Evolutionary conservation across 92 coral and sea anemone species (phyloP).

Genomic region (Umimayanthus chanpuru): DNA sequence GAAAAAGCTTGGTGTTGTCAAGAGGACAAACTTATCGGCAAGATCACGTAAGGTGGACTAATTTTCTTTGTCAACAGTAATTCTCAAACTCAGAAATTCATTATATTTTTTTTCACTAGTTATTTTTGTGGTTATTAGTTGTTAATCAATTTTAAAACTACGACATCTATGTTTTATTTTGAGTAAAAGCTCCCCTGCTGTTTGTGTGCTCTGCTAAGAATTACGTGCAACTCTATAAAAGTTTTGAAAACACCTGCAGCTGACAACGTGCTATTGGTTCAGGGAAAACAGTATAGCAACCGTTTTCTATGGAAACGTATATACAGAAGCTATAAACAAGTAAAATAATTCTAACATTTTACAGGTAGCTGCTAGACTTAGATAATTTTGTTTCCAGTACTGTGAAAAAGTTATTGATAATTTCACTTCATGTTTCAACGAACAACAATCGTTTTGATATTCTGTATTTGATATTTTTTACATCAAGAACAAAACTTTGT

Average conservation of each 20-base stretch:
- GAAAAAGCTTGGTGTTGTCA: not conserved
- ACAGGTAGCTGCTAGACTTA: no score
- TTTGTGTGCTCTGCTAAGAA: not conserved
- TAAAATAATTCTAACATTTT: no score
- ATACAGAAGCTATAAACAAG: not conserved
- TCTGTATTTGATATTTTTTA: no score
- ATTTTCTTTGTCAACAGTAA: not conserved
- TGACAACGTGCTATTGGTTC: not conserved
- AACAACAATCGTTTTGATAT: no score
- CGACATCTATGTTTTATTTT: not conserved
- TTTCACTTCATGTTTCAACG: no score
- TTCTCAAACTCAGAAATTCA: not conserved
- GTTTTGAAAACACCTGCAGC: conserved; percentile 5
- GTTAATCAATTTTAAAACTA: not conserved
- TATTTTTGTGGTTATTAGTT: not conserved
- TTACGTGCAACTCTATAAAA: not conserved
- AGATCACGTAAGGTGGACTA: not conserved
- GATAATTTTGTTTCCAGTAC: no score
- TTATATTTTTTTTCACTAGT: no score
- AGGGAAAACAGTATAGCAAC: not conserved
- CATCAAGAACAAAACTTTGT: no score
- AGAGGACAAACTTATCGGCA: not conserved
- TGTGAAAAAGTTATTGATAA: no score
- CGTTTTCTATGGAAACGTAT: not conserved
- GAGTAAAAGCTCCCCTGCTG: not conserved